phyloP scores from a whole-genome alignment of 2,113 vertebrate genomes.

The Antennarius striatus region DNA sequence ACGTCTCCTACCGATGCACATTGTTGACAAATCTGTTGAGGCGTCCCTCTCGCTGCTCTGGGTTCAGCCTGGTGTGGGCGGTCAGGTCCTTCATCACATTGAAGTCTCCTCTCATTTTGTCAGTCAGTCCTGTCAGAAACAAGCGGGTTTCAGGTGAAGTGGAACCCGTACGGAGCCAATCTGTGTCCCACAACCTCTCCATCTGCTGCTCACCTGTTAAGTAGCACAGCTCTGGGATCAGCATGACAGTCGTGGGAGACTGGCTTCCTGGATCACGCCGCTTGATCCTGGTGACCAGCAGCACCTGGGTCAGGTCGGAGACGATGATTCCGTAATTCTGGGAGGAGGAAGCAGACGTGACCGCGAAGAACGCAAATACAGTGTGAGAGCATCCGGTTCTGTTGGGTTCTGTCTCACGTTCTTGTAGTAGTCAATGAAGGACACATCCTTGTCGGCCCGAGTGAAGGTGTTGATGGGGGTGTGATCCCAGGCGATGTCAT shows the following conservation, averaged over 20 bases:
- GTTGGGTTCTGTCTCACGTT: conserved; percentile 69
- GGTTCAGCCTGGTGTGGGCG: conserved; percentile 84
- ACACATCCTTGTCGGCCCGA: conserved; percentile 84
- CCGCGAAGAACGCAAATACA: not conserved
- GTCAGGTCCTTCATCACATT: conserved; percentile 90
- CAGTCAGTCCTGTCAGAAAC: conserved; percentile 75
- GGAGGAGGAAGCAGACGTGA: not conserved
- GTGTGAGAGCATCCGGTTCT: not conserved
- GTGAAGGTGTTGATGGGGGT: conserved; percentile 87
- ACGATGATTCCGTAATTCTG: conserved; percentile 92
- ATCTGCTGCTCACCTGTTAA: conserved; percentile 2
- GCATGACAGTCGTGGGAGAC: conserved; percentile 80
- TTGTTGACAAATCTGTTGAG: conserved; percentile 81
- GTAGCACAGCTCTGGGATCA: conserved; percentile 93
- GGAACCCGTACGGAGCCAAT: no score
- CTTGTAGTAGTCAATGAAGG: conserved; percentile 88
- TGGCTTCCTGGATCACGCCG: conserved; percentile 69
- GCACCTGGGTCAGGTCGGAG: conserved; percentile 84
- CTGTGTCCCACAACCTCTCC: no score
- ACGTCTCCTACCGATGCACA: conserved; percentile 80
- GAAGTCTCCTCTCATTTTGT: conserved; percentile 91
- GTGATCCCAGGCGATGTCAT: conserved; percentile 93
- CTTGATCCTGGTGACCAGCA: conserved; percentile 87
- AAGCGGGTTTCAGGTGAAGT: no score
- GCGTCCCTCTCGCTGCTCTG: conserved; percentile 84